Evolutionary conservation across 2,797 vertebrate species (phyloP).

Genomic region (Protosalanx chinensis): DNA sequence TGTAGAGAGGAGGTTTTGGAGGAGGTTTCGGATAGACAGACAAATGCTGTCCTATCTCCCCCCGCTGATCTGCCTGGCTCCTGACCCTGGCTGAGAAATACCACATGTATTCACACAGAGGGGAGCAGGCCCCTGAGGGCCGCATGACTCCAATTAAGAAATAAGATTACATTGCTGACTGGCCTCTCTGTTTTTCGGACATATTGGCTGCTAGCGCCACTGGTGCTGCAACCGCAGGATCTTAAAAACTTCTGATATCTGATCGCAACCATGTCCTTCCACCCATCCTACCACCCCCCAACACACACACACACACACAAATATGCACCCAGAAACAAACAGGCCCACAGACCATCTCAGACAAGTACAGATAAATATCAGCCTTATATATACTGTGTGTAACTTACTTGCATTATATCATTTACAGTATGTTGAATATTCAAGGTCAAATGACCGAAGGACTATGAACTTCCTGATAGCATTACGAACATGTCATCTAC

Average conservation of each 20-base stretch:
- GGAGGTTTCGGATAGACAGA: slow-evolving; percentile 53
- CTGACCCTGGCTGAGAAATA: slow-evolving; percentile 57
- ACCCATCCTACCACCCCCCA: too few relatives aligned
- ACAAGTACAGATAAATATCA: too few relatives aligned
- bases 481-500: neutral
- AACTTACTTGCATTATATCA: neutral
- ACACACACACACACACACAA: slow-evolving; percentile 12
- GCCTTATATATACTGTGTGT: neutral
- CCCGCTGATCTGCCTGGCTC: slow-evolving; percentile 44
- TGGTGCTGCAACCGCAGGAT: slow-evolving; percentile 10
- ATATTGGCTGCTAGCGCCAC: neutral
- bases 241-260: neutral
- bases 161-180: slow-evolving; percentile 58
- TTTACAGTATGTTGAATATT: neutral
- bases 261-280: too few relatives aligned
- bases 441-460: neutral
- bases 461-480: neutral
- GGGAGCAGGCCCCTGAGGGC: slow-evolving; percentile 35
- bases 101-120: slow-evolving; percentile 64
- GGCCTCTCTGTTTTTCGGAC: slow-evolving; percentile 30
- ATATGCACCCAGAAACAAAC: neutral
- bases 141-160: slow-evolving; percentile 62
- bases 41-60: slow-evolving; percentile 29
- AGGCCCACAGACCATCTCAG: neutral
- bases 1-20: slow-evolving; percentile 28